phyloP scores from a whole-genome alignment of 2,113 vertebrate species.

The Heterotis niloticus region DNA sequence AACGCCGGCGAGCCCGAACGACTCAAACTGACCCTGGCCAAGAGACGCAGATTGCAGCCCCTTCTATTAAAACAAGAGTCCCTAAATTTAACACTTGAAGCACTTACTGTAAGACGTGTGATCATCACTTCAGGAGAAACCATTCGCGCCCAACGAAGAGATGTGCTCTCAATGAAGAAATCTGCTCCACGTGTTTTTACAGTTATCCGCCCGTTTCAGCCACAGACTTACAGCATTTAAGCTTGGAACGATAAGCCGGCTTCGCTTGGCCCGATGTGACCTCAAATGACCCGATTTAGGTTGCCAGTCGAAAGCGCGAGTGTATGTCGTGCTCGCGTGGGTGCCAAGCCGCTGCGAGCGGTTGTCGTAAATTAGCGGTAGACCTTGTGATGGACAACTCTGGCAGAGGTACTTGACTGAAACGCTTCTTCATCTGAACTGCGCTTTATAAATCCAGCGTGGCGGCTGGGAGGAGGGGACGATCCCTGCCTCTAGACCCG shows the following conservation, averaged over 20 bases:
- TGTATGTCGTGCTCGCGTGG: slow-evolving; percentile 25
- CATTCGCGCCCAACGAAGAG: too few species aligned
- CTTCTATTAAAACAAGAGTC: too few species aligned
- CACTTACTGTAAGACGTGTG: too few species aligned
- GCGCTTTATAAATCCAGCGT: slow-evolving; percentile 67
- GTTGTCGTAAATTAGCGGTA: slow-evolving; percentile 60
- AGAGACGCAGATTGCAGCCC: too few species aligned
- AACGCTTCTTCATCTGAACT: slow-evolving; percentile 68
- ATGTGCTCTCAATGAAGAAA: not conserved
- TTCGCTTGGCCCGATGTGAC: not conserved
- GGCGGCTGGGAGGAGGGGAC: not conserved
- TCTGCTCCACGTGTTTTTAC: not conserved
- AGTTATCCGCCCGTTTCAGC: not conserved
- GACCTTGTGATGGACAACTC: slow-evolving; percentile 66
- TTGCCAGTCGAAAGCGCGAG: slow-evolving; percentile 10
- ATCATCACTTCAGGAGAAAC: not conserved
- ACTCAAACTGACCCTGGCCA: too few species aligned
- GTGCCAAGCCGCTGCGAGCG: slow-evolving; percentile 42
- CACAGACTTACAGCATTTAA: not conserved
- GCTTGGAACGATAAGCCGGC: slow-evolving; percentile 14
- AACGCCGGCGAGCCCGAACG: too few species aligned
- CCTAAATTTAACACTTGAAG: too few species aligned
- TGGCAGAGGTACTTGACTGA: slow-evolving; percentile 69
- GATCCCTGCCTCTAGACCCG: not conserved
- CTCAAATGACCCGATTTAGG: not conserved